phyloP scores from a whole-genome alignment of 2,888 invertebrate genomes.

The Oeneis ivallda region DNA sequence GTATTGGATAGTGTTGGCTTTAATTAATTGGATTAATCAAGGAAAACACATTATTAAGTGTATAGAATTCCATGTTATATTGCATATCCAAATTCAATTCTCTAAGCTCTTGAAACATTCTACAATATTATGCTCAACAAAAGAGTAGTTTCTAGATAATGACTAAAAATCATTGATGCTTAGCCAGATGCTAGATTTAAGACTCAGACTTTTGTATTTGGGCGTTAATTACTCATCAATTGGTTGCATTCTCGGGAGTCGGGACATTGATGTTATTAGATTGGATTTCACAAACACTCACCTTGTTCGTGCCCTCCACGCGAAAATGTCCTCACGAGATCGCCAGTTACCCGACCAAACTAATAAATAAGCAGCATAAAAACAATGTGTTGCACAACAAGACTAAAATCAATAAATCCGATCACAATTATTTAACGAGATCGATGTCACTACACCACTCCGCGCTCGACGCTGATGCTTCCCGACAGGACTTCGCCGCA shows the following conservation, averaged over 20 bases:
- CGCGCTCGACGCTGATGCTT: slow-evolving; percentile 45
- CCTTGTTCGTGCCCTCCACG: slow-evolving; percentile 73
- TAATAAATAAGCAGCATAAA: slow-evolving; percentile 75
- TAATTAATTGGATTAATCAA: no score
- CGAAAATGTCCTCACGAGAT: slow-evolving; percentile 67
- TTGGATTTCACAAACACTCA: slow-evolving; percentile 46
- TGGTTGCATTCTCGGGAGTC: slow-evolving; percentile 13
- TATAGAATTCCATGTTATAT: no score
- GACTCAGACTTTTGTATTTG: no score
- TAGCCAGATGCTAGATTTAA: no score
- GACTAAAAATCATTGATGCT: no score
- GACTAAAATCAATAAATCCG: slow-evolving; percentile 75
- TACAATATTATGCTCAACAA: no score
- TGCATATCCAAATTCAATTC: no score
- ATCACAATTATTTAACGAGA: slow-evolving; percentile 61
- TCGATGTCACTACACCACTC: slow-evolving; percentile 55
- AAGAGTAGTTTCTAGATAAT: no score
- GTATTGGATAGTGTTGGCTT: no score
- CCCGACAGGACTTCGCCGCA: slow-evolving; percentile 55
- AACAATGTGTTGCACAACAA: slow-evolving; percentile 62
- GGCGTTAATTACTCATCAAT: slow-evolving; percentile 34
- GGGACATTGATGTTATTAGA: slow-evolving; percentile 22
- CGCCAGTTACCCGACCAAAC: slow-evolving; percentile 61
- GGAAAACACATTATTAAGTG: no score
- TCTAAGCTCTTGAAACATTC: no score